Conservation (phyloP, 2,797 vertebrate genomes). For the Phaenicophaeus curvirostris region DNA sequence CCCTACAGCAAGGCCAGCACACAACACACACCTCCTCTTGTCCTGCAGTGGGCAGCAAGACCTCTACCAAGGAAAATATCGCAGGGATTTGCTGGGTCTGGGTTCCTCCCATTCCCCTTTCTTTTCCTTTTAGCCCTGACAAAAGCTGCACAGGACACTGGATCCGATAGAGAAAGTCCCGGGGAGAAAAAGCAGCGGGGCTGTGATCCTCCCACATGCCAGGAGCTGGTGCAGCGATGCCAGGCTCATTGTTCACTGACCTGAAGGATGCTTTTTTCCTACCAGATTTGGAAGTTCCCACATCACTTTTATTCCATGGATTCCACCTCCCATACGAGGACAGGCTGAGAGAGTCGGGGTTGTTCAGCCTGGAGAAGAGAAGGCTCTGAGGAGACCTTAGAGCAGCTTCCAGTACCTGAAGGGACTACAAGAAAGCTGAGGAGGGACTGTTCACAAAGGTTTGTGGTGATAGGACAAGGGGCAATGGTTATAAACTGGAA, state of each 20-base stretch:
- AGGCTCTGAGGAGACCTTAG: too few relatives aligned
- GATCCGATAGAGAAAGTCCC: not conserved
- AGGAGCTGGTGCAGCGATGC: not conserved
- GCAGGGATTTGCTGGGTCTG: not conserved
- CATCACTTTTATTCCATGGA: not conserved
- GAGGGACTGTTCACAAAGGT: too few relatives aligned
- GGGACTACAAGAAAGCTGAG: too few relatives aligned
- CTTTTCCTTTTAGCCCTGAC: not conserved
- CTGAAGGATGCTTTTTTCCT: not conserved
- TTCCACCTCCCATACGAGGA: not conserved
- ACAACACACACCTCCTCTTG: not conserved
- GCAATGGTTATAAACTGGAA: too few relatives aligned
- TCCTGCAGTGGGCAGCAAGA: rapidly evolving
- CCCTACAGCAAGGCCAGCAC: not conserved
- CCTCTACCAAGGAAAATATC: not conserved
- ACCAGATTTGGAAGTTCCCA: not conserved
- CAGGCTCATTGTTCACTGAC: not conserved
- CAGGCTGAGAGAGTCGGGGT: too few relatives aligned
- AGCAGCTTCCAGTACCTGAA: too few relatives aligned
- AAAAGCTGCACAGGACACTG: not conserved
- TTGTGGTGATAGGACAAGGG: too few relatives aligned
- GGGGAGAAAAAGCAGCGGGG: not conserved
- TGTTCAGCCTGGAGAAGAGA: too few relatives aligned
- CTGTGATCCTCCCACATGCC: rapidly evolving
- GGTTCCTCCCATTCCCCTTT: too few relatives aligned